A percentile compares a stretch with the other conserved stretches of the same genome.
Conservation (phyloP, 2,797 vertebrate species). For the Syndactyla subalaris region DNA sequence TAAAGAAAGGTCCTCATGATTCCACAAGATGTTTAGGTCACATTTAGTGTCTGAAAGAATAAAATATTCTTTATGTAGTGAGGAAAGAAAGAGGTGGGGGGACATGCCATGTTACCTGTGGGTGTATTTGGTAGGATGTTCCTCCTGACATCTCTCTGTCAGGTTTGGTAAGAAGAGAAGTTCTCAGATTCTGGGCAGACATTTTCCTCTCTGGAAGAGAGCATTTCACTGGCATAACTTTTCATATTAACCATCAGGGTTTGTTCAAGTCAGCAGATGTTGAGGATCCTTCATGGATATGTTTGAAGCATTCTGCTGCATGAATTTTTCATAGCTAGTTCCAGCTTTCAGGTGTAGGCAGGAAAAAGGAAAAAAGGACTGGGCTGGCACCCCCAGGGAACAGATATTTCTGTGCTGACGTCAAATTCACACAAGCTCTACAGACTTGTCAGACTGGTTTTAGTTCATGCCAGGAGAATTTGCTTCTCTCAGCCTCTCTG, state of each 20-base stretch:
- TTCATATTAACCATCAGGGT: not conserved
- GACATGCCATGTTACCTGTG: fast-evolving
- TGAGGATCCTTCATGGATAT: conserved; percentile 40
- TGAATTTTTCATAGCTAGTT: conserved; percentile 69
- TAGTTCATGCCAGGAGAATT: conserved; percentile 10
- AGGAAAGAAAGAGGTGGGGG: not conserved
- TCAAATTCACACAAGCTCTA: conserved; percentile 15
- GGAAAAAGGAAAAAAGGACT: not conserved
- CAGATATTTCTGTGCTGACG: conserved; percentile 23
- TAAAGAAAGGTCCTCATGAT: not conserved
- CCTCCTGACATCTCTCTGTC: not conserved
- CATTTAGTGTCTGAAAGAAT: not conserved
- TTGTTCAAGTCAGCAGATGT: conserved; percentile 48
- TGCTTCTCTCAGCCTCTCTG: not conserved
- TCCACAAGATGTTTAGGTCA: not conserved
- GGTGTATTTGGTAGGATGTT: not conserved
- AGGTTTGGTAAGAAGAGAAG: not conserved
- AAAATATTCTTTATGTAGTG: not conserved
- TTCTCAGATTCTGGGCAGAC: not conserved
- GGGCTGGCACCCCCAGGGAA: not conserved
- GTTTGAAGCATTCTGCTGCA: conserved; percentile 11
- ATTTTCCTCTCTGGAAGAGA: not conserved
- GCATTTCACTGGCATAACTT: not conserved
- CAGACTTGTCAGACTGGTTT: conserved; percentile 39
- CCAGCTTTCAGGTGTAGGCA: conserved; percentile 18